Conservation (phyloP, 2,797 vertebrate genomes). For the Amblyraja radiata region DNA sequence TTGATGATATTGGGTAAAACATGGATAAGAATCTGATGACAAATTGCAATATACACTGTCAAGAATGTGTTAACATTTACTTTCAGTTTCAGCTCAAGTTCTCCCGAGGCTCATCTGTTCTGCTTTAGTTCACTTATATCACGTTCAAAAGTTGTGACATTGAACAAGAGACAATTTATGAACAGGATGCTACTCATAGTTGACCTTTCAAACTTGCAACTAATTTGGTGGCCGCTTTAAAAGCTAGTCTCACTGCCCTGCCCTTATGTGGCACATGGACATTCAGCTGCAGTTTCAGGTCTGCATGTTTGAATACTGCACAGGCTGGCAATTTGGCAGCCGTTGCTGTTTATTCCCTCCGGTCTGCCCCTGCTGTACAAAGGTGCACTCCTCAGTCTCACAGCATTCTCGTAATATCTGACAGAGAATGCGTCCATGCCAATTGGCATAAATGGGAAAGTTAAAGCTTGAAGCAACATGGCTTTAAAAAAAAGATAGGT, state of each 20-base stretch:
- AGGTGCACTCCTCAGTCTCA: neutral
- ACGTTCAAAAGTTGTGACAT: neutral
- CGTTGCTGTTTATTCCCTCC: neutral
- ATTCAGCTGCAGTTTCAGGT: neutral
- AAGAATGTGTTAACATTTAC: neutral
- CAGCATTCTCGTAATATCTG: neutral
- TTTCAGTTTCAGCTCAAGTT: neutral
- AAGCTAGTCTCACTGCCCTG: neutral
- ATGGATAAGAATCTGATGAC: neutral
- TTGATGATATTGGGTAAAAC: neutral
- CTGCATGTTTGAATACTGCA: neutral
- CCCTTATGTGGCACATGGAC: neutral
- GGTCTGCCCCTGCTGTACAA: neutral
- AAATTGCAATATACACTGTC: neutral
- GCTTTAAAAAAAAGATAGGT: neutral
- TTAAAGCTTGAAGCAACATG: neutral
- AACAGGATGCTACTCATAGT: neutral
- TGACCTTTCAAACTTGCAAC: neutral
- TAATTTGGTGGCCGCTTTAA: neutral
- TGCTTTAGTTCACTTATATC: neutral
- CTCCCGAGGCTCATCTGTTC: neutral
- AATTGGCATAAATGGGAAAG: neutral
- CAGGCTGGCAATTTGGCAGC: neutral
- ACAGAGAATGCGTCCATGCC: neutral
- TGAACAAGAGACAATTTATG: neutral